Evolutionary conservation across 2,113 vertebrate species (phyloP).

Genomic region (Rhabdomys dilectus): DNA sequence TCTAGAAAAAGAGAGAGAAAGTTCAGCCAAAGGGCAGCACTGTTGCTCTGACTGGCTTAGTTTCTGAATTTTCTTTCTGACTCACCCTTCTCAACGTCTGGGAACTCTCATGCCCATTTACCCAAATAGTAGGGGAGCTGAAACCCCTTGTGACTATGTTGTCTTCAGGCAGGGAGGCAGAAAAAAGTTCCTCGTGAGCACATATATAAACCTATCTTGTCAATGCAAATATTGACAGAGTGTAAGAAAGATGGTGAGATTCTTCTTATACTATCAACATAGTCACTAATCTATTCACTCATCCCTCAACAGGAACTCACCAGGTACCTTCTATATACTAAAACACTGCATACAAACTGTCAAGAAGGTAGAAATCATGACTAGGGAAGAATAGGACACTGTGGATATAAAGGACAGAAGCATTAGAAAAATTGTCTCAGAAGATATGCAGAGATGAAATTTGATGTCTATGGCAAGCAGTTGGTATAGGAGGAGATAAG

Average conservation of each 20-base stretch:
- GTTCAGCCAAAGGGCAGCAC: conserved; percentile 85
- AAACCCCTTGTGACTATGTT: conserved; percentile 33
- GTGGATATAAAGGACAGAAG: neutral
- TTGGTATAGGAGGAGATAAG: neutral
- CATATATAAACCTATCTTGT: neutral
- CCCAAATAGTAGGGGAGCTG: neutral
- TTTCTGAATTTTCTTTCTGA: conserved; percentile 87
- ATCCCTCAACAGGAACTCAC: conserved; percentile 45
- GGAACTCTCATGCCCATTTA: conserved; percentile 81
- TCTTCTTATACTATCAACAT: conserved; percentile 6
- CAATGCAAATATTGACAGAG: neutral
- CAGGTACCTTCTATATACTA: neutral
- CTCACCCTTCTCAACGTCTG: conserved; percentile 83
- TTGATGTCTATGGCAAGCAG: conserved; percentile 22
- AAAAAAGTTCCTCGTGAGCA: conserved; percentile 22
- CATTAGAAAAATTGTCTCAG: conserved; percentile 1
- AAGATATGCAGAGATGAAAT: conserved; percentile 43
- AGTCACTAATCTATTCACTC: neutral
- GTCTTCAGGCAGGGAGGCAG: neutral
- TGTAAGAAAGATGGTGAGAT: neutral
- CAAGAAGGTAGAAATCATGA: conserved; percentile 11
- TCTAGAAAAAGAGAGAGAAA: conserved; percentile 76
- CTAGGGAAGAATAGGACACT: neutral
- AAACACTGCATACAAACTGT: neutral
- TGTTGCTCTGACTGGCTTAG: conserved; percentile 87